Evolutionary conservation across 2,888 invertebrate genomes (phyloP).

Genomic region (Masnerella sp.): DNA sequence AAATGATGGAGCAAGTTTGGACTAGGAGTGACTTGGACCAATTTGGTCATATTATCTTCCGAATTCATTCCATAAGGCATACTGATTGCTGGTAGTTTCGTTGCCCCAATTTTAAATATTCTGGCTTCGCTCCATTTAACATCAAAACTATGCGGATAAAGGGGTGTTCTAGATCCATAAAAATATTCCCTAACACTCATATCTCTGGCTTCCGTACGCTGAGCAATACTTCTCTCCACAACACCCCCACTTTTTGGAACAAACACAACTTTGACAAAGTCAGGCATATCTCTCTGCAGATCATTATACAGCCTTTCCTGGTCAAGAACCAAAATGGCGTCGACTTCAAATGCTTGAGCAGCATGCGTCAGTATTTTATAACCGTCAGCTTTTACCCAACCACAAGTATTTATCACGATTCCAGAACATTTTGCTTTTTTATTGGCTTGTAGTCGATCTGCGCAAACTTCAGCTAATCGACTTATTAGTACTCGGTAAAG

Average conservation of each 20-base stretch:
- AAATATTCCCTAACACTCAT: conserved; percentile 94
- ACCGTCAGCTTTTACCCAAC: conserved; percentile 96
- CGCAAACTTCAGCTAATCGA: conserved; percentile 90
- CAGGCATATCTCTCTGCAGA: conserved; percentile 94
- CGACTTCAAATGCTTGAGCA: conserved; percentile 96
- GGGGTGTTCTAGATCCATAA: conserved; percentile 89
- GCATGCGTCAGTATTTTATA: conserved; percentile 92
- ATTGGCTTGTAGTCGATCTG: conserved; percentile 90
- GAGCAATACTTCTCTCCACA: conserved; percentile 88
- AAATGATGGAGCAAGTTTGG: conserved; percentile 90
- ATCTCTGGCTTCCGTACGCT: conserved; percentile 87
- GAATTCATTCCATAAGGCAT: conserved; percentile 97
- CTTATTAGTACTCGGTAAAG: conserved; percentile 91
- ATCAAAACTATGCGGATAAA: conserved; percentile 97
- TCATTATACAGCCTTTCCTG: conserved; percentile 98
- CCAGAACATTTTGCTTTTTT: conserved; percentile 93
- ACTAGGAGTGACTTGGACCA: conserved; percentile 89
- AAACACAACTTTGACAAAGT: conserved; percentile 93
- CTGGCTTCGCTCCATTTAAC: conserved; percentile 93
- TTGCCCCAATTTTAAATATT: conserved; percentile 96
- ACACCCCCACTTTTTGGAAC: conserved; percentile 98
- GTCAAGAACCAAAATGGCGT: conserved; percentile 95
- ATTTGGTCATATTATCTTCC: conserved; percentile 93
- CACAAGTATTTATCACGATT: conserved; percentile 97
- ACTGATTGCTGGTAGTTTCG: conserved; percentile 95